Conservation (phyloP, 2,888 invertebrate genomes). For the Diadromus collaris region DNA sequence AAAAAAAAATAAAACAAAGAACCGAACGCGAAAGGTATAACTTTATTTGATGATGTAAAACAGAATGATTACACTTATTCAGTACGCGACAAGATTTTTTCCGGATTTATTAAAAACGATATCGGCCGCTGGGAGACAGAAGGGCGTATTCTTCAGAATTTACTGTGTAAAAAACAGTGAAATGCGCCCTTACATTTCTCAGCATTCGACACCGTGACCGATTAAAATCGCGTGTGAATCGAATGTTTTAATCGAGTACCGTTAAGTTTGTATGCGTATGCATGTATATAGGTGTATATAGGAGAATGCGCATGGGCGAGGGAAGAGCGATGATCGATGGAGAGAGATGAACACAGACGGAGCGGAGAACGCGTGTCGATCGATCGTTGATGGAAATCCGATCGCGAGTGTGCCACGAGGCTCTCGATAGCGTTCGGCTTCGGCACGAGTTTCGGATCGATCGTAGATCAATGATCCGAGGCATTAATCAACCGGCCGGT, state of each 20-base stretch:
- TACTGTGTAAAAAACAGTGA: too few relatives aligned
- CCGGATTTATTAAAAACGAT: background rate
- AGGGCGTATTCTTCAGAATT: too few relatives aligned
- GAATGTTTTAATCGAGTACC: conserved; percentile 38
- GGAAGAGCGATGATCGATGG: conserved; percentile 33
- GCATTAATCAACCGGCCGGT: conserved; percentile 58
- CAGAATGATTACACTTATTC: background rate
- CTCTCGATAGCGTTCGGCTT: conserved; percentile 38
- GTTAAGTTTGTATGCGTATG: background rate
- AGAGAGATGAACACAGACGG: conserved; percentile 29
- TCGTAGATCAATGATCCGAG: conserved; percentile 59
- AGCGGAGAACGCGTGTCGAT: conserved; percentile 34
- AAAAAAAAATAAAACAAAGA: background rate
- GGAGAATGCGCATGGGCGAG: background rate
- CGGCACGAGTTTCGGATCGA: conserved; percentile 55
- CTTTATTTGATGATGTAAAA: background rate
- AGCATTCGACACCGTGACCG: background rate
- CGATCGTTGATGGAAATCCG: conserved; percentile 52
- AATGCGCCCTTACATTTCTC: too few relatives aligned
- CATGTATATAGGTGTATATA: background rate
- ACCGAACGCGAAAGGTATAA: background rate
- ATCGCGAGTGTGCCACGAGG: conserved; percentile 40
- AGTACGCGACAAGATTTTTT: background rate
- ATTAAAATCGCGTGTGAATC: conserved; percentile 27
- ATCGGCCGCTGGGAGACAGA: too few relatives aligned